Evolutionary conservation across 1,140 invertebrate genomes (phyloP).

Genomic region (Drosophila bifasciata): DNA sequence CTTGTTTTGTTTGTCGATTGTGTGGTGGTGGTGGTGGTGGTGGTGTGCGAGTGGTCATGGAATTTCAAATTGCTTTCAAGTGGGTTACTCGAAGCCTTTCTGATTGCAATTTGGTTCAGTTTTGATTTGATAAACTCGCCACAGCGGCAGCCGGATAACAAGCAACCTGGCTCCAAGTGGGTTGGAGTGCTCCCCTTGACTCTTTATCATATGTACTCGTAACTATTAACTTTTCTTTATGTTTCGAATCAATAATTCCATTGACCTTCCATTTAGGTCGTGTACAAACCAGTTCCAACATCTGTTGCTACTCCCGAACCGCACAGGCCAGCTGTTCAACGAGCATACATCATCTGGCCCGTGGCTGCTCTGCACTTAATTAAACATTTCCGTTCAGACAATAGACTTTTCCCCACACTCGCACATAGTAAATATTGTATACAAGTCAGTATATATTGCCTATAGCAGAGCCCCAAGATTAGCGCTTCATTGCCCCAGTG

Average conservation of each 20-base stretch:
- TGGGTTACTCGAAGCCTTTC: slow-evolving; percentile 54
- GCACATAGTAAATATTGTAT: slow-evolving; percentile 8
- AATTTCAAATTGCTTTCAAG: slow-evolving; percentile 66
- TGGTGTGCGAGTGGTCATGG: slow-evolving; percentile 59
- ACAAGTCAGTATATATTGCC: slow-evolving; percentile 9
- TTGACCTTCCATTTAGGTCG: not conserved
- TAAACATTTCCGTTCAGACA: slow-evolving; percentile 62
- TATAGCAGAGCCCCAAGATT: slow-evolving; percentile 30
- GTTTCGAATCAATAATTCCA: not conserved
- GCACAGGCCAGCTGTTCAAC: slow-evolving; percentile 28
- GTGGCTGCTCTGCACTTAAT: slow-evolving; percentile 49
- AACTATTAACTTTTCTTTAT: not conserved
- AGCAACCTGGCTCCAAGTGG: slow-evolving; percentile 21
- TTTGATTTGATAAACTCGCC: slow-evolving; percentile 19
- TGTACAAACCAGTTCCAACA: slow-evolving; percentile 21
- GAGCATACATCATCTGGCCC: slow-evolving; percentile 4
- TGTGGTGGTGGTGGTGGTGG: slow-evolving; percentile 27
- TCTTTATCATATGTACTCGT: slow-evolving; percentile 4
- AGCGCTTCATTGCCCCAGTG: slow-evolving; percentile 17
- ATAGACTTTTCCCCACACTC: slow-evolving; percentile 25
- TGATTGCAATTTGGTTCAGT: slow-evolving; percentile 40
- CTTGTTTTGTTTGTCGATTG: slow-evolving; percentile 25
- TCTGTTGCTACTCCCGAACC: slow-evolving; percentile 26
- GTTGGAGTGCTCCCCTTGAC: not conserved
- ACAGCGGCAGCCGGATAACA: slow-evolving; percentile 18